Conservation (phyloP, 35 echinoderm and acorn worm species). For the Diadema setosum region DNA sequence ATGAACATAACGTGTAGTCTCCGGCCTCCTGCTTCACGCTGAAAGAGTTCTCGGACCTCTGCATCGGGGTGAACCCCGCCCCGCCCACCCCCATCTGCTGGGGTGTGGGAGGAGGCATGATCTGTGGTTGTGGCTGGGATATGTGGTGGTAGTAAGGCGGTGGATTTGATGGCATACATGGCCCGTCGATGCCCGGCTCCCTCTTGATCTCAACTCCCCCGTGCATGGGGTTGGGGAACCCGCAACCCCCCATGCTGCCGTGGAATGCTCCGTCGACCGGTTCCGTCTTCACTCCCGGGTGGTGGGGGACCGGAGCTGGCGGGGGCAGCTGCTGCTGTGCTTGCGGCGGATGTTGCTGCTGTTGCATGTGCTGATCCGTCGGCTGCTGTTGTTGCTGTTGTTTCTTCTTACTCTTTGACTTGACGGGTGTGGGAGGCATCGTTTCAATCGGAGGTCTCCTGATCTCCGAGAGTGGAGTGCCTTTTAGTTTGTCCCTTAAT, state of each 20-base stretch:
- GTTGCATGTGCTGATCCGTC: slow-evolving; percentile 3
- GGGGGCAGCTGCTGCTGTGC: slow-evolving; percentile 13
- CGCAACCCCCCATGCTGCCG: background rate
- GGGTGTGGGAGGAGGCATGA: background rate
- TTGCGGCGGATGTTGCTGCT: slow-evolving; percentile 15
- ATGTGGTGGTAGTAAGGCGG: slow-evolving; percentile 20
- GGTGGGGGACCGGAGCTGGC: slow-evolving; percentile 1
- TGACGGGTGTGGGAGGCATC: background rate
- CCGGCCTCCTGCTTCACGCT: slow-evolving; percentile 42
- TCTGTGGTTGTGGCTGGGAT: background rate
- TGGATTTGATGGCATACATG: slow-evolving; percentile 15
- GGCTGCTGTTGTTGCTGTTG: slow-evolving; percentile 44
- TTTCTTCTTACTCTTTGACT: slow-evolving; percentile 20
- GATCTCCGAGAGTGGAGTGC: slow-evolving; percentile 8
- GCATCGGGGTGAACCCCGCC: background rate
- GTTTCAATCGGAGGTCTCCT: background rate
- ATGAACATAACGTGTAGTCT: slow-evolving; percentile 24
- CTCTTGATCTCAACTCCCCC: background rate
- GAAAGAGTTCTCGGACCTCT: slow-evolving; percentile 7
- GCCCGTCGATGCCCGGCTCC: background rate
- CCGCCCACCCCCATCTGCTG: background rate
- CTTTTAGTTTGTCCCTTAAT: slow-evolving; percentile 88
- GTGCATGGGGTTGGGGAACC: background rate
- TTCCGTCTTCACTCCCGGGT: slow-evolving; percentile 37
- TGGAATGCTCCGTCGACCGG: slow-evolving; percentile 20